These are phyloP conservation scores for Synergus umbraculus DNA, from an alignment of 2,888 invertebrate genomes.

Conservation along the genomic window DNA sequence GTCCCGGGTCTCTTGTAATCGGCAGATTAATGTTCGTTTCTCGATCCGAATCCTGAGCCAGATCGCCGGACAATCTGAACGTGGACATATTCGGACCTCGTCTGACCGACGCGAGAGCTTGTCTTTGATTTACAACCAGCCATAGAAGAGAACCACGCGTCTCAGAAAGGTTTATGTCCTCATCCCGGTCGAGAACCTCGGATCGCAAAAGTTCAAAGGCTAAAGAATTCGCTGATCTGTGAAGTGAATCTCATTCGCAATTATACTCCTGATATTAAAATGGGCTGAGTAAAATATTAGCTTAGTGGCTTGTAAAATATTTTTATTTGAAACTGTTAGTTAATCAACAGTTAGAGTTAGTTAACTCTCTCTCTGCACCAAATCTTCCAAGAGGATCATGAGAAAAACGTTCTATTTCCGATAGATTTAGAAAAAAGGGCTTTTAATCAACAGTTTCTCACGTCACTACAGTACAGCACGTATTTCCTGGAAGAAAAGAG, in stretches of 20 bases:
- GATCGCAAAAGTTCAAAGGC: constrained; percentile 26
- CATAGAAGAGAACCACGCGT: constrained; percentile 56
- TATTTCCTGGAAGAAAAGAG: background rate
- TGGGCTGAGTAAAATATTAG: no score
- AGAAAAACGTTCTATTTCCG: background rate
- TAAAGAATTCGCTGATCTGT: constrained; percentile 20
- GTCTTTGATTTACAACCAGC: constrained; percentile 55
- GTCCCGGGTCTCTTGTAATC: constrained; percentile 74
- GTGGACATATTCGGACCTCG: constrained; percentile 54
- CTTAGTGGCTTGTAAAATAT: background rate
- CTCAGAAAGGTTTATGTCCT: constrained; percentile 51
- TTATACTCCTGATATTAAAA: background rate
- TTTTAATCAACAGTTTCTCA: constrained; percentile 3
- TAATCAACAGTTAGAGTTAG: no score
- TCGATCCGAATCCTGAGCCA: constrained; percentile 62
- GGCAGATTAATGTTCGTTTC: constrained; percentile 75
- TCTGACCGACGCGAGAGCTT: constrained; percentile 27
- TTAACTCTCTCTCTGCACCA: background rate
- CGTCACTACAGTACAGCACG: background rate
- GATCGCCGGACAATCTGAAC: constrained; percentile 59
- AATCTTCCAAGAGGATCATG: background rate
- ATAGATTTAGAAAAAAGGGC: background rate
- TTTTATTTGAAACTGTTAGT: background rate
- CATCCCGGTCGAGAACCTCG: constrained; percentile 52
- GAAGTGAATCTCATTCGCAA: constrained; percentile 11